Evolutionary conservation across 2,888 invertebrate species (phyloP).

Genomic region (Phaonia tiefii): DNA sequence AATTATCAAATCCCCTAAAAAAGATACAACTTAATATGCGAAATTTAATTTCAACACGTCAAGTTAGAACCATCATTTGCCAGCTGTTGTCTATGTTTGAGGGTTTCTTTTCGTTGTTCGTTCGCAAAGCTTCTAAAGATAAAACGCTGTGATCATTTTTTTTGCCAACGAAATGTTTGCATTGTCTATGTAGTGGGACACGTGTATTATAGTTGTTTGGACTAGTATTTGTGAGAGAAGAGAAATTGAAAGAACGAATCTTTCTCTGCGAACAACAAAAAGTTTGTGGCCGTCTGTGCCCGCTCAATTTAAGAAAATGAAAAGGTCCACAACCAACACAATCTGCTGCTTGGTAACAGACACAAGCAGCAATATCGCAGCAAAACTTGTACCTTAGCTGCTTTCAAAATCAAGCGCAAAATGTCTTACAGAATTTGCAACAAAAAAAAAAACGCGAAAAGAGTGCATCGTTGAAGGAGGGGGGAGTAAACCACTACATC

Average conservation of each 20-base stretch:
- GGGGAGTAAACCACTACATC: conserved; percentile 46
- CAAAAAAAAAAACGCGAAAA: conserved; percentile 30
- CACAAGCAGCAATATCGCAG: conserved; percentile 39
- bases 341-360: conserved; percentile 68
- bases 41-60: no score
- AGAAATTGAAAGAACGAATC: conserved; percentile 49
- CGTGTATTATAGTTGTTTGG: conserved; percentile 73
- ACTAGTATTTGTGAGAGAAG: conserved; percentile 66
- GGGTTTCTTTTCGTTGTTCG: no score
- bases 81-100: no score
- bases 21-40: no score
- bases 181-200: conserved; percentile 78
- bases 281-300: conserved; percentile 62
- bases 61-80: no score
- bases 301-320: conserved; percentile 51
- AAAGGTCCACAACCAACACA: conserved; percentile 56
- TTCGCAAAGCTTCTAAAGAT: no score
- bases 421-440: conserved; percentile 61
- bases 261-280: conserved; percentile 53
- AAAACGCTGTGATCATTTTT: conserved; percentile 23
- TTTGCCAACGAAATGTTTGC: conserved; percentile 50
- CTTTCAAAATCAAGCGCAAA: conserved; percentile 55
- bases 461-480: conserved; percentile 39
- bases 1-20: no score
- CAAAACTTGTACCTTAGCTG: conserved; percentile 58